Base-by-base conservation (phyloP, 2,888 invertebrate species). In the Stictocephala bisonia region DNA sequence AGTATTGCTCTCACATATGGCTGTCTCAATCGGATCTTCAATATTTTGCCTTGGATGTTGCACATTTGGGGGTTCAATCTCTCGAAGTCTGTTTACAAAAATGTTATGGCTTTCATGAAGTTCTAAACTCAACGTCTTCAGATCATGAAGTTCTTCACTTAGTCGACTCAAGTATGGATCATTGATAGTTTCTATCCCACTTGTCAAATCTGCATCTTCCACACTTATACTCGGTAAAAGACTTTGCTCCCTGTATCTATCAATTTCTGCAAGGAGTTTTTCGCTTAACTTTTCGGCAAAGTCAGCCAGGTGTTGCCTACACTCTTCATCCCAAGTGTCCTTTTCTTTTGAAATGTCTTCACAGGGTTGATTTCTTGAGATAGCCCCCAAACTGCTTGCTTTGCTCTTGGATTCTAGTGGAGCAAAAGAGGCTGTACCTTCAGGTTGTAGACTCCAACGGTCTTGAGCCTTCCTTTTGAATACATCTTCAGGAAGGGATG, bases 201-300 rank as follows among this genome's bases (percentile, higher is more conserved):
- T 85, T 20, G 86, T 86, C 15, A 86, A 53, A 58, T 69, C 73
- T 11, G 69, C 15, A 53, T 71, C 69, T 0, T 74, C 72, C 9
- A 71, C 27, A 58, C 18, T 40, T n/a, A 58, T 40, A 58, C 48
- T 27, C 6, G 70, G 70, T 3, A 71, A 20, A 26, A 58, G 44
- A 35, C 58, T 71, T 48, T 71, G 77, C 79, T 87, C 87, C 66
- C 83, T 81, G 74, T 83, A 83, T 72, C 82, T 81, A 81, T 93
- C 93, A 76, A 93, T 90, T 84, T 94, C 93, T 77, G 91, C 90
- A 71, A 93, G 86, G 75, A 94, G 84, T 82, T 93, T 93, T 81
- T 93, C 93, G 81, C 92, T 92, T n/a, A 94, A 84, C 81, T 91
- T 90, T 81, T 94, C 93, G 0, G 93, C 93, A 80, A 93, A 93